A percentile compares a stretch with the other conserved stretches of the same genome.
Evolutionary conservation across 2,888 invertebrate genomes (phyloP).

Genomic region (Drymonia ruficornis): DNA sequence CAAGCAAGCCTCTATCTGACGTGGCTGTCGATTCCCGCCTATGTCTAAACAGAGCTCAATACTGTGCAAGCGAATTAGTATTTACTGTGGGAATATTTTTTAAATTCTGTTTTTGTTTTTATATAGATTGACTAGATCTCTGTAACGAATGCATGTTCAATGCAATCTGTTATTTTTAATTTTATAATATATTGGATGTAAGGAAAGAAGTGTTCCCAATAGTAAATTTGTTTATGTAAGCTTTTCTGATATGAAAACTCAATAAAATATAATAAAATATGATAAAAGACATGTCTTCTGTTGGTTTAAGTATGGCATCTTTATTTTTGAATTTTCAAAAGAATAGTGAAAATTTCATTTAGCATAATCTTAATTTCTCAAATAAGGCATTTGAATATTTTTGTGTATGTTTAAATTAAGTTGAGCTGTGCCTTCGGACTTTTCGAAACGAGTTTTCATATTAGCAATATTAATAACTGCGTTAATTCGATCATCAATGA

Average conservation of each 20-base stretch:
- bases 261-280: neutral
- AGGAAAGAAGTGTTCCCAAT: neutral
- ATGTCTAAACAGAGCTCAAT: neutral
- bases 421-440: constrained; percentile 1
- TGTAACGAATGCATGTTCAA: neutral
- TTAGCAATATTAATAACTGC: constrained; percentile 15
- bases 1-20: neutral
- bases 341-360: neutral
- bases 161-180: neutral
- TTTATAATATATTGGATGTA: neutral
- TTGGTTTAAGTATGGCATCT: neutral
- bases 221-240: constrained; percentile 1
- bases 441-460: constrained; percentile 18
- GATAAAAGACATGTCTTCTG: neutral
- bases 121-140: neutral
- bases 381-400: neutral
- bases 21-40: neutral
- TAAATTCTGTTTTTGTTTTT: neutral
- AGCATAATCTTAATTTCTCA: neutral
- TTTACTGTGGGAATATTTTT: constrained; percentile 2
- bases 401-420: constrained; percentile 1
- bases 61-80: constrained; percentile 1
- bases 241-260: constrained; percentile 8
- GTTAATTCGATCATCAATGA: constrained; percentile 29
- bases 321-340: neutral